These are phyloP conservation scores for Astyanax mexicanus DNA, from an alignment of 2,797 vertebrate species.

Conservation along the genomic window DNA sequence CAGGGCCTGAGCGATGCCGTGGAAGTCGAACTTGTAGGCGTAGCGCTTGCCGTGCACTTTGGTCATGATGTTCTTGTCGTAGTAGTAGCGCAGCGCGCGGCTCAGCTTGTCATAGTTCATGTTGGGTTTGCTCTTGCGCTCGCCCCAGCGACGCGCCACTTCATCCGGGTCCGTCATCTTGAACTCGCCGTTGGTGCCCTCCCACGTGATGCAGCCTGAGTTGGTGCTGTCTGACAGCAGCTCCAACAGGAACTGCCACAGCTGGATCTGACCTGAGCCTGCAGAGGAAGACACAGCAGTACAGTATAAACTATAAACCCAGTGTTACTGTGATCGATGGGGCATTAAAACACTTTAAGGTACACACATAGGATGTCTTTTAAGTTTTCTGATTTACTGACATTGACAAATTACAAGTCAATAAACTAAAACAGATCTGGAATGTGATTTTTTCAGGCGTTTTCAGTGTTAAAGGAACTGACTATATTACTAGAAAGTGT, in stretches of 20 bases:
- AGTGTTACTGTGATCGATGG: too few species aligned
- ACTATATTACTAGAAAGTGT: too few species aligned
- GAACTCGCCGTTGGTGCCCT: slow-evolving; percentile 89
- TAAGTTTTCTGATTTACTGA: too few species aligned
- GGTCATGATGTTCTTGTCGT: slow-evolving; percentile 94
- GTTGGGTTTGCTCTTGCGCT: slow-evolving; percentile 89
- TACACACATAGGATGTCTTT: too few species aligned
- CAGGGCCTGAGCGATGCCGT: slow-evolving; percentile 88
- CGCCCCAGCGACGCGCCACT: slow-evolving; percentile 89
- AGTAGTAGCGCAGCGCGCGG: slow-evolving; percentile 90
- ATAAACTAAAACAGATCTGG: too few species aligned
- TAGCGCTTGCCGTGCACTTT: slow-evolving; percentile 91
- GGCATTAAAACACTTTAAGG: too few species aligned
- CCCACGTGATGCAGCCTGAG: slow-evolving; percentile 90
- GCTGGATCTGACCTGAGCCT: slow-evolving; percentile 90
- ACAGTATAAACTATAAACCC: not conserved
- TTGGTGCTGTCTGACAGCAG: slow-evolving; percentile 89
- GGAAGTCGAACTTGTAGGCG: slow-evolving; percentile 92
- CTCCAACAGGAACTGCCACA: slow-evolving; percentile 90
- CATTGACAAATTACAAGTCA: too few species aligned
- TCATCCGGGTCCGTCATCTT: slow-evolving; percentile 91
- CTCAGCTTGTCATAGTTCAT: slow-evolving; percentile 94
- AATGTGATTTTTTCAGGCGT: too few species aligned
- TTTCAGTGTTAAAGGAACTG: too few species aligned
- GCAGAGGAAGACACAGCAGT: slow-evolving; percentile 34